Percentiles rank a stretch among this genome's conserved stretches.
Evolutionary conservation across 1,140 invertebrate species (phyloP).

Genomic region (Danaus melanippus): DNA sequence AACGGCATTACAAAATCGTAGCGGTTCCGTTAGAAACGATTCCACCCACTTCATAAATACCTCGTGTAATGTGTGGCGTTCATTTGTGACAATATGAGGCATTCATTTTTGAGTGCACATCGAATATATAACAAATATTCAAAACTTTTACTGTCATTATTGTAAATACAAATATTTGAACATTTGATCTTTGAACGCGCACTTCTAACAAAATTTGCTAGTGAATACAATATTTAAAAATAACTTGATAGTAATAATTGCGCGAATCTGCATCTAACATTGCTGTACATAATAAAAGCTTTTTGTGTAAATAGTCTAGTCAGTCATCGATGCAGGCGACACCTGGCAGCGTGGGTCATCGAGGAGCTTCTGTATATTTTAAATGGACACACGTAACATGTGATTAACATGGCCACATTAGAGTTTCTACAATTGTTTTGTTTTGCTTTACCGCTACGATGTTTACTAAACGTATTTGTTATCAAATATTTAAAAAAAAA

Average conservation of each 20-base stretch:
- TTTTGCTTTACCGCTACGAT: conserved; percentile 71
- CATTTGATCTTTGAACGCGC: conserved; percentile 28
- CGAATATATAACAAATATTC: conserved; percentile 19
- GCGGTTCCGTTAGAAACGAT: conserved; percentile 62
- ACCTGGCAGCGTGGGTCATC: conserved; percentile 30
- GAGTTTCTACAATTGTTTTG: conserved; percentile 59
- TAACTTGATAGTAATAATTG: conserved; percentile 58
- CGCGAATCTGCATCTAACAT: conserved; percentile 68
- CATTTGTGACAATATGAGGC: conserved; percentile 44
- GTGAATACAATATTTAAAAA: conserved; percentile 39
- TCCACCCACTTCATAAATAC: conserved; percentile 47
- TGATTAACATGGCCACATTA: conserved; percentile 64
- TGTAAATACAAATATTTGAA: conserved; percentile 12
- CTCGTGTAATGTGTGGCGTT: conserved; percentile 23
- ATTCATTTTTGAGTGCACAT: conserved; percentile 25
- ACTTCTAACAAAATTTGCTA: conserved; percentile 29
- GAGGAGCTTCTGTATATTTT: conserved; percentile 27
- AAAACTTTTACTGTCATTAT: conserved; percentile 10
- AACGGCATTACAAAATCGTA: conserved; percentile 54
- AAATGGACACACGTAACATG: conserved; percentile 52
- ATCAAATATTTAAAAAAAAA: conserved; percentile 41
- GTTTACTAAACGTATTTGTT: conserved; percentile 58
- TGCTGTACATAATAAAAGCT: conserved; percentile 64
- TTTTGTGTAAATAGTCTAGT: conserved; percentile 68
- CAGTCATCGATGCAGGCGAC: conserved; percentile 27